Percentiles rank a stretch among this genome's conserved stretches.
phyloP scores from a whole-genome alignment of 1,140 invertebrate genomes.

The Yoshiicerus persimilis region DNA sequence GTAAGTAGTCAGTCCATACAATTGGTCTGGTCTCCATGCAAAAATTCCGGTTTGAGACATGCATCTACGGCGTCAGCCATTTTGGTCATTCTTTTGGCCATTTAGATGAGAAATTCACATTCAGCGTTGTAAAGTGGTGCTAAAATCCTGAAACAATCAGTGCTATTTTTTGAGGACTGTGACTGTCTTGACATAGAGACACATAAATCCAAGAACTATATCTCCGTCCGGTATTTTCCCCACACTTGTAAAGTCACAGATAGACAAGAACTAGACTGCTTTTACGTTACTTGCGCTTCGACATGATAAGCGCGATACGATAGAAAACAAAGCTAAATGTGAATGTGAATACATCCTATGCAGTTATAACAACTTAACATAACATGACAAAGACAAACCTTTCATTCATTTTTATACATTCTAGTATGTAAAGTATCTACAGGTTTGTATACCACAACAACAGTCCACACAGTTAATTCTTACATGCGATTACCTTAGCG shows the following conservation, averaged over 20 bases:
- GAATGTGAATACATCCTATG: neutral
- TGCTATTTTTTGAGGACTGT: neutral
- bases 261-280: neutral
- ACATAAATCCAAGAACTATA: neutral
- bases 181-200: constrained; percentile 11
- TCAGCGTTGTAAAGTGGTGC: constrained; percentile 20
- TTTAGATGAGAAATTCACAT: constrained; percentile 28
- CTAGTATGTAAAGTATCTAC: neutral
- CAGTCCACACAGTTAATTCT: neutral
- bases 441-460: neutral
- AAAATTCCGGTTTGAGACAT: constrained; percentile 41
- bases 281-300: neutral
- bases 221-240: neutral
- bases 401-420: neutral
- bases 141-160: neutral
- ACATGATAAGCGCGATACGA: neutral
- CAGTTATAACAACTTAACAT: neutral
- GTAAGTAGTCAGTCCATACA: neutral
- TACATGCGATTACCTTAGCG: neutral
- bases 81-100: constrained; percentile 40
- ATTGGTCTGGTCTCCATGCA: constrained; percentile 26
- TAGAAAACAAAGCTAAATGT: neutral
- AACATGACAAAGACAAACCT: neutral
- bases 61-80: constrained; percentile 37
- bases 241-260: neutral